Conservation (phyloP, 2,113 vertebrate species). For the Chascanopsetta lugubris region DNA sequence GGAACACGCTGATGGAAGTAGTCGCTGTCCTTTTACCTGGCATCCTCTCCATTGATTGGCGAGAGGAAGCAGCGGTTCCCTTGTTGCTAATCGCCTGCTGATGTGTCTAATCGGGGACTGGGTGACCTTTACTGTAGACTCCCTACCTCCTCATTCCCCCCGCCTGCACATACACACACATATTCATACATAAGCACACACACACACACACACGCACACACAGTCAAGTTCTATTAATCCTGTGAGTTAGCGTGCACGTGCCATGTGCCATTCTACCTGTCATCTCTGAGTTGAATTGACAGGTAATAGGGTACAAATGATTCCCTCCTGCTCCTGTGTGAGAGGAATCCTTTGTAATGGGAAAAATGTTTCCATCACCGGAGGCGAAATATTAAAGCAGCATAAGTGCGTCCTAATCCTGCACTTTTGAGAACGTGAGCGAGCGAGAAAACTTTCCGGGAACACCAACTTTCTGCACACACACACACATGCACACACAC, state of each 20-base stretch:
- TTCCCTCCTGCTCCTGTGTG: constrained; percentile 7
- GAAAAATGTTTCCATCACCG: background rate
- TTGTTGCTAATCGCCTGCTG: constrained; percentile 58
- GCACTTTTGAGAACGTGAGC: constrained; percentile 16
- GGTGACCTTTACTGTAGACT: constrained; percentile 62
- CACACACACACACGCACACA: constrained; percentile 5
- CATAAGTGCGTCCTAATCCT: background rate
- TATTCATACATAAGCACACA: constrained; percentile 11
- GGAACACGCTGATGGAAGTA: constrained; percentile 17
- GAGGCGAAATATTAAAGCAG: constrained; percentile 6
- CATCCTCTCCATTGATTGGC: constrained; percentile 53
- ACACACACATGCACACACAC: background rate
- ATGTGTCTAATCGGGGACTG: constrained; percentile 55
- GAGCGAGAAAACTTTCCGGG: no score
- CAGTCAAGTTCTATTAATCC: constrained; percentile 46
- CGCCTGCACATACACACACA: background rate
- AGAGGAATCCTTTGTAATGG: background rate
- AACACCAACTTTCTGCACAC: constrained; percentile 5
- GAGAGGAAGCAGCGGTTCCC: constrained; percentile 18
- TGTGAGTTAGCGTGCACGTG: constrained; percentile 7
- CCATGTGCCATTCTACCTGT: constrained; percentile 40
- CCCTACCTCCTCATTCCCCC: constrained; percentile 8
- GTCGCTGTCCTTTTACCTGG: constrained; percentile 26
- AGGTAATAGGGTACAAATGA: constrained; percentile 14
- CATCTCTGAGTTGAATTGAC: constrained; percentile 29